phyloP scores from a whole-genome alignment of 2,113 vertebrate species.

The Pristiophorus japonicus region DNA sequence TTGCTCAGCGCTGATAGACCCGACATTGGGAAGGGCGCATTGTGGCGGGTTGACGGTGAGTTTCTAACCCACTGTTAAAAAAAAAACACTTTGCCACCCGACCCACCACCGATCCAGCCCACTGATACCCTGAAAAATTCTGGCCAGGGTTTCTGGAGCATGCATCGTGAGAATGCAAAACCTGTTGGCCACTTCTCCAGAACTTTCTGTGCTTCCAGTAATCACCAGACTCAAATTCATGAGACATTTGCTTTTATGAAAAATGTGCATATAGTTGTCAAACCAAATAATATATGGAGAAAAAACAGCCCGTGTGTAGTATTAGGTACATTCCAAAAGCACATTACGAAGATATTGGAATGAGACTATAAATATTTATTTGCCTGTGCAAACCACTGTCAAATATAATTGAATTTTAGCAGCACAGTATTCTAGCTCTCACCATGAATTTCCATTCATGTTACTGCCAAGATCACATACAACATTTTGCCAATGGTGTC shows the following conservation, averaged over 20 bases:
- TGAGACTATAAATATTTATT: background rate
- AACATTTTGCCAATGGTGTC: background rate
- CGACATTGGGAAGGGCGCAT: too few relatives aligned
- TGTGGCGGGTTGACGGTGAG: too few relatives aligned
- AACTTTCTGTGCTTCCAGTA: background rate
- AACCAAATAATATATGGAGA: background rate
- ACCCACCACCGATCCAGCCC: too few relatives aligned
- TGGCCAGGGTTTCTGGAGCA: constrained; percentile 8
- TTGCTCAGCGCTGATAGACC: too few relatives aligned
- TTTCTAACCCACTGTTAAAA: too few relatives aligned
- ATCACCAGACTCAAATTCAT: background rate
- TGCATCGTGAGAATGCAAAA: background rate
- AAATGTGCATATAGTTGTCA: background rate
- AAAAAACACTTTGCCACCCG: too few relatives aligned
- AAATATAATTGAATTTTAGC: background rate
- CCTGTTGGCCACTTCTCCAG: background rate
- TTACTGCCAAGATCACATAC: background rate
- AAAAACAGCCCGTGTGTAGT: background rate
- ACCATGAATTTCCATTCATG: background rate
- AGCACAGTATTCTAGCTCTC: background rate
- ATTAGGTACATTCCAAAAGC: background rate
- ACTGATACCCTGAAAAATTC: too few relatives aligned
- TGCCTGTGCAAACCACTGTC: background rate
- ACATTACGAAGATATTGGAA: background rate
- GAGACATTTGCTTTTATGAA: background rate